Evolutionary conservation across 2,797 vertebrate species (phyloP).

Genomic region (Pteronotus mesoamericanus): DNA sequence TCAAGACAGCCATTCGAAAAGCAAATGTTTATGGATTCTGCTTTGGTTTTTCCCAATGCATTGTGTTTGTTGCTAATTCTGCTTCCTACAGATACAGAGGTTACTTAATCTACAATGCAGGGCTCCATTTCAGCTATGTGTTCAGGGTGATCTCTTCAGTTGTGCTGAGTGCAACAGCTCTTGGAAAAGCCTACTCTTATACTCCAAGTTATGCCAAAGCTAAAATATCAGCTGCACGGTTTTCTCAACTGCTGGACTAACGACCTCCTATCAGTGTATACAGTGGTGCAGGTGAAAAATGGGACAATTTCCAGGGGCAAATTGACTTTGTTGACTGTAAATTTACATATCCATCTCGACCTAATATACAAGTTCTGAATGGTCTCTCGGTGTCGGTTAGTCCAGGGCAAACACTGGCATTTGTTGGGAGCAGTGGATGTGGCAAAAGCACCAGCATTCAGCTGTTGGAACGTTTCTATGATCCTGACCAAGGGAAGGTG

Average conservation of each 20-base stretch:
- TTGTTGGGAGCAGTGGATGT: slow-evolving; percentile 98
- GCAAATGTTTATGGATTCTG: slow-evolving; percentile 92
- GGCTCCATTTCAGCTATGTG: slow-evolving; percentile 94
- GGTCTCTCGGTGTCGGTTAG: slow-evolving; percentile 91
- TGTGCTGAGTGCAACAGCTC: slow-evolving; percentile 93
- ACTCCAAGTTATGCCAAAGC: slow-evolving; percentile 98
- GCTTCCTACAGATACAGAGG: slow-evolving; percentile 96
- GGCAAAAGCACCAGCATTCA: slow-evolving; percentile 98
- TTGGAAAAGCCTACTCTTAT: slow-evolving; percentile 95
- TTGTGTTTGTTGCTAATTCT: slow-evolving; percentile 92
- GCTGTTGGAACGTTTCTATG: slow-evolving; percentile 96
- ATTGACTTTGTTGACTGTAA: slow-evolving; percentile 94
- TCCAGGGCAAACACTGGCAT: slow-evolving; percentile 95
- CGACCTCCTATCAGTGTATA: slow-evolving; percentile 90
- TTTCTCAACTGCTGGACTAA: slow-evolving; percentile 94
- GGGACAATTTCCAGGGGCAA: slow-evolving; percentile 93
- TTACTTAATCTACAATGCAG: slow-evolving; percentile 89
- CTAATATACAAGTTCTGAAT: slow-evolving; percentile 94
- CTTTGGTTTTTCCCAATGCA: slow-evolving; percentile 93
- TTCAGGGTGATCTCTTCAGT: slow-evolving; percentile 97
- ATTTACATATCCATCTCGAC: slow-evolving; percentile 96
- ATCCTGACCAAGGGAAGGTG: slow-evolving; percentile 91
- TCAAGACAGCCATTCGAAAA: slow-evolving; percentile 88
- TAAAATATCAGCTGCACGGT: slow-evolving; percentile 95
- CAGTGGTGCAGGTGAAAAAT: slow-evolving; percentile 90